Evolutionary conservation across 2,888 invertebrate genomes (phyloP).

Genomic region (Lycaena phlaeas): DNA sequence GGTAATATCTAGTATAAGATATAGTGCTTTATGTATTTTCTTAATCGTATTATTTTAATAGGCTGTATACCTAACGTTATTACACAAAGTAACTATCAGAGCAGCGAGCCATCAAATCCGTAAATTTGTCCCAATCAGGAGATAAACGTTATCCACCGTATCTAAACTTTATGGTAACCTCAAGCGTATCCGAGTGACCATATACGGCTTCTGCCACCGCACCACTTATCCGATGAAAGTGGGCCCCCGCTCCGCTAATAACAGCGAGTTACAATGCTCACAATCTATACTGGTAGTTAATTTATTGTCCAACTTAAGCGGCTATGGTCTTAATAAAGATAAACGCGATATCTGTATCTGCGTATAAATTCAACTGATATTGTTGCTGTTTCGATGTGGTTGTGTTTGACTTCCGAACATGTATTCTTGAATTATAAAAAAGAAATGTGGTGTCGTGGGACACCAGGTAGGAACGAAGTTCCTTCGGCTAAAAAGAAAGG

Average conservation of each 20-base stretch:
- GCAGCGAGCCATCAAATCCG: conserved; percentile 1
- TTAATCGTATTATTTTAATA: no score
- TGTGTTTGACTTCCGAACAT: no score
- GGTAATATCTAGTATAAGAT: no score
- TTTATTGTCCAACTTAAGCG: conserved; percentile 29
- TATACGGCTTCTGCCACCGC: conserved; percentile 54
- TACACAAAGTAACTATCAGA: conserved; percentile 3
- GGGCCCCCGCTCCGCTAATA: conserved; percentile 41
- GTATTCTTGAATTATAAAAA: no score
- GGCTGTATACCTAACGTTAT: no score
- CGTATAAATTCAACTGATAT: conserved; percentile 22
- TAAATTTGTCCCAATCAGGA: conserved; percentile 19
- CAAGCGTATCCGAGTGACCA: conserved; percentile 39
- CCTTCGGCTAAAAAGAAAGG: no score
- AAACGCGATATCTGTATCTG: conserved; percentile 27
- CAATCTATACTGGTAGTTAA: conserved; percentile 27
- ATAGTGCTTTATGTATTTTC: no score
- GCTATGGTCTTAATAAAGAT: conserved; percentile 28
- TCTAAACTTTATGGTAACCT: conserved; percentile 29
- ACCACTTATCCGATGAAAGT: conserved; percentile 54
- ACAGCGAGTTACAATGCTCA: conserved; percentile 28
- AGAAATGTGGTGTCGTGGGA: no score
- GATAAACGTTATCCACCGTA: conserved; percentile 16
- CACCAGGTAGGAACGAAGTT: no score
- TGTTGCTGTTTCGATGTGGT: conserved; percentile 17